Conservation (phyloP, 2,888 invertebrate species). For the Aphodius granarius region DNA sequence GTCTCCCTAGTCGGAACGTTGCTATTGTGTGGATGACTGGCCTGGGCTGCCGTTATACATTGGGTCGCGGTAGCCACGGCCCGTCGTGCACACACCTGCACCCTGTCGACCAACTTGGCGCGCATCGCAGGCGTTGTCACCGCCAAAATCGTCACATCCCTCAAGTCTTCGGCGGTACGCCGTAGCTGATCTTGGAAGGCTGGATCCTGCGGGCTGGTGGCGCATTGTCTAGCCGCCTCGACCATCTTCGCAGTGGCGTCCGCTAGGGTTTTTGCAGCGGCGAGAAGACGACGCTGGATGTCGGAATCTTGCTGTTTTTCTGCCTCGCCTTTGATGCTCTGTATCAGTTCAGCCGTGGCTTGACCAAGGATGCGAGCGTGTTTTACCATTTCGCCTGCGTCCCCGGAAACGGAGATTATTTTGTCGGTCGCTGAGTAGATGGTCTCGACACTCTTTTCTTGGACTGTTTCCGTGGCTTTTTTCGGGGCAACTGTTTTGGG, state of each 20-base stretch:
- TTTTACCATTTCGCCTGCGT: constrained; percentile 91
- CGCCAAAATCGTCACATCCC: constrained; percentile 86
- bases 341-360: constrained; percentile 92
- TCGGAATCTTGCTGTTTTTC: constrained; percentile 86
- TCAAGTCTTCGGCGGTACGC: constrained; percentile 89
- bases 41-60: constrained; percentile 85
- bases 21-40: constrained; percentile 74
- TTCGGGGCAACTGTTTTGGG: constrained; percentile 58
- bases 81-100: constrained; percentile 63
- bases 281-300: constrained; percentile 84
- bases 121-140: constrained; percentile 75
- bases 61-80: constrained; percentile 90
- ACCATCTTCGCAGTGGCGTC: constrained; percentile 98
- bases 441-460: constrained; percentile 83
- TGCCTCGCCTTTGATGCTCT: constrained; percentile 94
- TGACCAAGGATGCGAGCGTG: constrained; percentile 90
- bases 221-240: constrained; percentile 93
- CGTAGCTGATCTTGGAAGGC: constrained; percentile 82
- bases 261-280: constrained; percentile 92
- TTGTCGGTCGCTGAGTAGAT: constrained; percentile 90
- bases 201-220: constrained; percentile 79
- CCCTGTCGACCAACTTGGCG: constrained; percentile 66
- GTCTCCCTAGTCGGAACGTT: constrained; percentile 72
- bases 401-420: constrained; percentile 80
- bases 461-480: constrained; percentile 65